phyloP scores from a whole-genome alignment of 2,888 invertebrate species.

The Argyra leucocephala region DNA sequence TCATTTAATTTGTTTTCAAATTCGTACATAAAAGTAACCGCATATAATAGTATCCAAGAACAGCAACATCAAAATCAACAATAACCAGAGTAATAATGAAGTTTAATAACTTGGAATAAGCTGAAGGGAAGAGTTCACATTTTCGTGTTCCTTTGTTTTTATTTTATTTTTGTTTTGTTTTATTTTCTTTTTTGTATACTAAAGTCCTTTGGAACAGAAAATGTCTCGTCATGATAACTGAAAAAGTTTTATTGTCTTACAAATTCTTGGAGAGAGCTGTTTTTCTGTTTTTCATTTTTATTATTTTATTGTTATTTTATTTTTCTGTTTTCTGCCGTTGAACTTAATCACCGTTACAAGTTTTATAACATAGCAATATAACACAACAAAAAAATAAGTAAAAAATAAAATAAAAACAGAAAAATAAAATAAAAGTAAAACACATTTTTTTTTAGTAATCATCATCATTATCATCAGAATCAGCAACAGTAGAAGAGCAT shows the following conservation, averaged over 20 bases:
- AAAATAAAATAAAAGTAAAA: not conserved
- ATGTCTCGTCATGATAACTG: not conserved
- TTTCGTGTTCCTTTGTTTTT: not conserved
- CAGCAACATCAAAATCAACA: not conserved
- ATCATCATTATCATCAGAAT: not conserved
- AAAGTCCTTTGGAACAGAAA: not conserved
- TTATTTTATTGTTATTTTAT: not conserved
- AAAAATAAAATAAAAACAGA: not conserved
- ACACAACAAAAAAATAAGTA: not conserved
- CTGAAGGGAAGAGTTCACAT: not conserved
- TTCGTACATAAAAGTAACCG: not conserved
- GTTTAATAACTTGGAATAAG: constrained; percentile 6
- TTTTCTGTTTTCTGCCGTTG: not conserved
- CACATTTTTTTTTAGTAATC: not conserved
- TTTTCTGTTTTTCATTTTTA: not conserved
- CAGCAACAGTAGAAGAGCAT: not conserved
- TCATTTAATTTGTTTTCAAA: not conserved
- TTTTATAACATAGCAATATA: not conserved
- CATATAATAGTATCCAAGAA: too few relatives aligned
- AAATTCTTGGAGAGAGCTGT: not conserved
- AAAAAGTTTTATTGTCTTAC: constrained; percentile 1
- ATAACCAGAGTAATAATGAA: not conserved
- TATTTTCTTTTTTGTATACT: too few relatives aligned
- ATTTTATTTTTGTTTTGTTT: too few relatives aligned
- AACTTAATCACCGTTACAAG: not conserved